Evolutionary conservation across 2,797 vertebrate species (phyloP), one percentile per base, ranked within the genome.

Genomic region (Gallirallus australis): DNA sequence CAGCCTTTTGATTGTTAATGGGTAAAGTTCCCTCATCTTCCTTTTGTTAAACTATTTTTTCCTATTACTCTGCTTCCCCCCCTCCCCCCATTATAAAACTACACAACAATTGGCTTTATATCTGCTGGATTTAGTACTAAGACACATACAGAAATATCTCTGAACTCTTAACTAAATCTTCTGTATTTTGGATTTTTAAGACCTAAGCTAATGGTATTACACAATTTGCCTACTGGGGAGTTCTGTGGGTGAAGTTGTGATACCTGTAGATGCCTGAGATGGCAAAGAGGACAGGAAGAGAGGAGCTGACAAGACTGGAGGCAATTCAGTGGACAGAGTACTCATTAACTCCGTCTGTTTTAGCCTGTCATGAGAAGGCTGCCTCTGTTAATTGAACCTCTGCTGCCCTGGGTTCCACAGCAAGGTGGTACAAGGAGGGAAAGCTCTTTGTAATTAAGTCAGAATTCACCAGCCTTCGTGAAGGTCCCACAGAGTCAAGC

Each of bases 291-390:
- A 25, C 30, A 11, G 77, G 37, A 47, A 86, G 30, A 40, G 53
- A 72, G 83, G 52, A 88, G 86, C 76, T 40, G 79, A 27, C 48
- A 69, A 87, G 16, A 23, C 63, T 59, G 85, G 40, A 78, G 27
- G 6, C 24, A 52, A 21, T 37, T 50, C 33, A 17, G 3, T 1
- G 40, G 63, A 25, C 15, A 57, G 19, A 35, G 28, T 48, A 11
- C 19, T 84, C 50, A 19, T 63, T 60, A 85, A 50, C 60, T 77
- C 9, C 0, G 6, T 27, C 31, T 57, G 45, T 21, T 56, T 31
- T 61, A 89, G 24, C 31, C 70, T 53, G 23, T 53, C 30, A 3
- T 10, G 81, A 65, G 69, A 53, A 4, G 63, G 35, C 33, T 78
- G 30, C 39, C 25, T 24, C 50, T 52, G 28, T 19, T 56, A 28